These are phyloP conservation scores for Acanthurus leucopareius DNA, from an alignment of 2,797 vertebrate genomes.

Conservation along the genomic window DNA sequence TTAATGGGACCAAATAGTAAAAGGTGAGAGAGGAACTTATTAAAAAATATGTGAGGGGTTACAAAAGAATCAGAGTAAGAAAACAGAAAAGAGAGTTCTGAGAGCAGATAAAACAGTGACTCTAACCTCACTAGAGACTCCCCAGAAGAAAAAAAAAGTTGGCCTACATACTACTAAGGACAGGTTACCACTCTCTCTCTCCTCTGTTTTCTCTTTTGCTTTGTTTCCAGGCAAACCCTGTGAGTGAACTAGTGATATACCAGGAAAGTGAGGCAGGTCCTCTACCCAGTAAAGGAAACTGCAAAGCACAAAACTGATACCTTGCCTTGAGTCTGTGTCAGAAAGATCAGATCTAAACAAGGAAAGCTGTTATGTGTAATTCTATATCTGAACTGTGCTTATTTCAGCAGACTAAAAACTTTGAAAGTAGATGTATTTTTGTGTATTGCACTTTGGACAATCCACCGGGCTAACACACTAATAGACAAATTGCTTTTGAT, in stretches of 20 bases:
- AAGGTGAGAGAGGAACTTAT: background rate
- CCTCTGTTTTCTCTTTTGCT: conserved; percentile 24
- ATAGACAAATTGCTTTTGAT: background rate
- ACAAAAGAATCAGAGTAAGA: conserved; percentile 19
- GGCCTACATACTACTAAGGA: conserved; percentile 61
- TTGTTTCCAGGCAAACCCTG: conserved; percentile 13
- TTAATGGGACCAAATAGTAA: background rate
- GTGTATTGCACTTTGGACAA: conserved; percentile 7
- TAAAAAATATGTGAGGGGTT: background rate
- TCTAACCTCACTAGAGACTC: conserved; percentile 62
- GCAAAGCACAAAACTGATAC: background rate
- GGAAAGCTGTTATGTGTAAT: background rate
- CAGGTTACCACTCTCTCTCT: conserved; percentile 44
- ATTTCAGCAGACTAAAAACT: conserved; percentile 28
- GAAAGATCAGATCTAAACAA: conserved; percentile 4
- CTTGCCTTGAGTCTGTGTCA: conserved; percentile 4
- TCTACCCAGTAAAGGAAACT: background rate
- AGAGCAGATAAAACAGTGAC: conserved; percentile 47
- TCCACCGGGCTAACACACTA: background rate
- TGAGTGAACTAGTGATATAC: background rate
- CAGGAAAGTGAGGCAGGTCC: background rate
- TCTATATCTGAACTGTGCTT: conserved; percentile 61
- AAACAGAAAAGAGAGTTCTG: background rate
- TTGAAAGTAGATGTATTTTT: background rate
- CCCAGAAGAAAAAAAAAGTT: conserved; percentile 28